Evolutionary conservation across 2,113 vertebrate genomes (phyloP).

Genomic region (Toxotes chatareus): DNA sequence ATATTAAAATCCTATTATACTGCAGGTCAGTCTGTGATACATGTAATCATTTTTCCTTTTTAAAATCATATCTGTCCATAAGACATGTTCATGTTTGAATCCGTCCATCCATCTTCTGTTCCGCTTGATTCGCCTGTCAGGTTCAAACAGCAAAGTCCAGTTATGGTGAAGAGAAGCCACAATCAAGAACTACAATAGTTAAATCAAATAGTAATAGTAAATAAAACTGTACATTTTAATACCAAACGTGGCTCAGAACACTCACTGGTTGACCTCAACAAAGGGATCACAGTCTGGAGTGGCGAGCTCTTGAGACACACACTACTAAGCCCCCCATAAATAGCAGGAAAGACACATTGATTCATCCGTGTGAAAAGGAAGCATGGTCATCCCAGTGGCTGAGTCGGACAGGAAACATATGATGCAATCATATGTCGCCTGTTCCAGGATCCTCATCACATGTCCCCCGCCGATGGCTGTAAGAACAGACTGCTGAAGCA

Average conservation of each 20-base stretch:
- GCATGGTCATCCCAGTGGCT: background rate
- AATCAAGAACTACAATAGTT: background rate
- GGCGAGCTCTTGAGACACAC: background rate
- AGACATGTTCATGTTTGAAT: too few relatives aligned
- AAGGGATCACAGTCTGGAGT: background rate
- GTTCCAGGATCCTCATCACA: slow-evolving; percentile 1
- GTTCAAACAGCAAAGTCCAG: too few relatives aligned
- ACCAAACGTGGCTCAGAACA: background rate
- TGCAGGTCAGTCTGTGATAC: background rate
- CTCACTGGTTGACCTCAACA: background rate
- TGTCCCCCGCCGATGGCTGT: too few relatives aligned
- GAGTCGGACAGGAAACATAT: background rate
- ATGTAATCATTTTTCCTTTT: background rate
- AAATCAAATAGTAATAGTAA: too few relatives aligned
- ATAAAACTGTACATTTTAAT: background rate
- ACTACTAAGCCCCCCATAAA: background rate
- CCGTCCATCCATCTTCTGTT: too few relatives aligned
- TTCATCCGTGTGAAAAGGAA: background rate
- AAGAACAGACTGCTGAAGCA: too few relatives aligned
- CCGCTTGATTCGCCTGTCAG: too few relatives aligned
- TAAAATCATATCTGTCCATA: background rate
- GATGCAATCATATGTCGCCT: slow-evolving; percentile 1
- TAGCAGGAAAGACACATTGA: background rate
- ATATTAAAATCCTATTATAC: background rate
- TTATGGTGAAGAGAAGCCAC: background rate